Evolutionary conservation across 2,888 invertebrate genomes (phyloP), one percentile per base, ranked within the genome.

Genomic region (Drosophila neutralis): DNA sequence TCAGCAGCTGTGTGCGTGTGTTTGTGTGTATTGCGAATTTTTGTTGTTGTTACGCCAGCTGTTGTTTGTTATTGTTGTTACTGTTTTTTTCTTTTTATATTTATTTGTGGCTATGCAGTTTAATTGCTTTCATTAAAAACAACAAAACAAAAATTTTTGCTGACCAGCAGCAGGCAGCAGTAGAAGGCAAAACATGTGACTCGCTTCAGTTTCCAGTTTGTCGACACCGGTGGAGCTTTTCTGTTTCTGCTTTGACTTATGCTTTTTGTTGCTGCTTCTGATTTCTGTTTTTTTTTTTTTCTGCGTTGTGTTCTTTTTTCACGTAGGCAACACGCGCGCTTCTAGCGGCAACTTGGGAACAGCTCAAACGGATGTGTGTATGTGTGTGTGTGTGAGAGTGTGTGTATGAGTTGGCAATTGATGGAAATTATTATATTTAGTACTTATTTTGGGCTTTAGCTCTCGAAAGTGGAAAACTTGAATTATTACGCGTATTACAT

Each of bases 41-140:
- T 36, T 69, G 33, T 45, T 76, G 59, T 21, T 65, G 35, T 40
- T 59, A 13, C 27, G 60, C 68, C 76, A 80, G 73, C 80, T 78
- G 66, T 78, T 78, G 49, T 69, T 78, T 80, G 76, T 80, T 76
- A 62, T 71, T 76, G 59, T 68, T 72, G 40, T 51, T 65, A 24
- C 45, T 73, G 58, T 69, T 71, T 69, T 68, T 38, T 38, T 38
- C 0, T 21, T 38, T 18, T n/a, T 4, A 8, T 83, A 77, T 80
- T 85, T 86, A 74, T 86, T 86, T 88, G 83, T 73, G 75, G 77
- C 82, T 73, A 64, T 84, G 87, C 84, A 84, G 84, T 83, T 86
- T 86, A 84, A 84, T 84, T 86, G 84, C 82, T 84, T 78, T 82
- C 75, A 83, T 84, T 80, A 83, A 86, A 83, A 69, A 63, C 62